Conservation (phyloP, 2,797 vertebrate genomes). For the Lateolabrax maculatus region DNA sequence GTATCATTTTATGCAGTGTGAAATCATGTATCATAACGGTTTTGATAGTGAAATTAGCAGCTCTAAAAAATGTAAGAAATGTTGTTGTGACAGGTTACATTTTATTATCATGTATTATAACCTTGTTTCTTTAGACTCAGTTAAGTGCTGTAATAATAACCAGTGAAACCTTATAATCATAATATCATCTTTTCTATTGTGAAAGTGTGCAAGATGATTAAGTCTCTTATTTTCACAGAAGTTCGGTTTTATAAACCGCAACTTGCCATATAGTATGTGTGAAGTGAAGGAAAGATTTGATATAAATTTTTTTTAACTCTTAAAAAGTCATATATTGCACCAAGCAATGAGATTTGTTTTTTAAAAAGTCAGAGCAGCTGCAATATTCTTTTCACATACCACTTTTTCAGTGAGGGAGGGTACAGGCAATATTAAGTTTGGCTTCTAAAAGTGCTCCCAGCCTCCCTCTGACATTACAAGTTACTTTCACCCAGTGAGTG, state of each 20-base stretch:
- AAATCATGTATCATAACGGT: background rate
- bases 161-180: background rate
- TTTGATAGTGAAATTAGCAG: background rate
- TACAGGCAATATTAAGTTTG: slow-evolving; percentile 47
- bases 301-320: background rate
- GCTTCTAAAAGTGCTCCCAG: slow-evolving; percentile 61
- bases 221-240: background rate
- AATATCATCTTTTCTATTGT: background rate
- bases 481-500: slow-evolving; percentile 69
- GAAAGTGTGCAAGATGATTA: background rate
- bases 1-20: background rate
- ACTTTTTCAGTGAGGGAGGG: slow-evolving; percentile 20
- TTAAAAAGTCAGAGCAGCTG: slow-evolving; percentile 2
- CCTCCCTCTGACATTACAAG: slow-evolving; percentile 70
- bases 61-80: background rate
- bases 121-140: background rate
- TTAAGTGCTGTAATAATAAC: background rate
- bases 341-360: background rate
- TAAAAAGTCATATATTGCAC: background rate
- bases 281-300: background rate
- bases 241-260: background rate
- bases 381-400: slow-evolving; percentile 1
- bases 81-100: too few species aligned
- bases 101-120: too few species aligned
- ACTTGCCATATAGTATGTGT: background rate